Evolutionary conservation across 2,888 invertebrate genomes (phyloP).

Genomic region (Chymomyza caudatula): DNA sequence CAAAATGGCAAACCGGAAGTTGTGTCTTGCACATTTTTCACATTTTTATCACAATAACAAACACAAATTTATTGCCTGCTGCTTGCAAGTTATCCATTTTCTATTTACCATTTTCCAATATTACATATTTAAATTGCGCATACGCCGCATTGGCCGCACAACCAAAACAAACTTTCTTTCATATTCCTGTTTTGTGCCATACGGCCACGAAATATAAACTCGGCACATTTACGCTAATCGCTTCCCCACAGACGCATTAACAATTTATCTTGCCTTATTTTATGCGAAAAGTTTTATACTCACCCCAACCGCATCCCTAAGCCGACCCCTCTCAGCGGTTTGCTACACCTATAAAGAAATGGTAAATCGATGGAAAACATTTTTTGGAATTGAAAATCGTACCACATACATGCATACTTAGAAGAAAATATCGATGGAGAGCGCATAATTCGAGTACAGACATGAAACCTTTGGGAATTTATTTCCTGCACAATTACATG

Average conservation of each 20-base stretch:
- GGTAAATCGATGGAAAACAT: constrained; percentile 41
- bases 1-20: constrained; percentile 22
- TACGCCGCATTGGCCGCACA: constrained; percentile 36
- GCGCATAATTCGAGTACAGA: constrained; percentile 44
- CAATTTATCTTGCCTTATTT: constrained; percentile 73
- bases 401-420: constrained; percentile 18
- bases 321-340: constrained; percentile 13
- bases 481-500: not conserved
- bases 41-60: not conserved
- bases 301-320: constrained; percentile 8
- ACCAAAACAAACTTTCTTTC: not conserved
- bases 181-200: not conserved
- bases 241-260: constrained; percentile 74
- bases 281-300: constrained; percentile 63
- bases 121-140: constrained; percentile 55
- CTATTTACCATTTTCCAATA: constrained; percentile 17
- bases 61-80: constrained; percentile 9
- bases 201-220: constrained; percentile 56
- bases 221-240: constrained; percentile 72
- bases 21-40: constrained; percentile 13
- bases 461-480: constrained; percentile 40
- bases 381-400: constrained; percentile 63
- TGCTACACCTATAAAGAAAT: constrained; percentile 21
- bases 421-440: constrained; percentile 49
- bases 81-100: constrained; percentile 1